A percentile compares a stretch with the other conserved stretches of the same genome.
These are phyloP conservation scores for Eidolon helvum DNA, from an alignment of 2,113 vertebrate species.

Conservation along the genomic window DNA sequence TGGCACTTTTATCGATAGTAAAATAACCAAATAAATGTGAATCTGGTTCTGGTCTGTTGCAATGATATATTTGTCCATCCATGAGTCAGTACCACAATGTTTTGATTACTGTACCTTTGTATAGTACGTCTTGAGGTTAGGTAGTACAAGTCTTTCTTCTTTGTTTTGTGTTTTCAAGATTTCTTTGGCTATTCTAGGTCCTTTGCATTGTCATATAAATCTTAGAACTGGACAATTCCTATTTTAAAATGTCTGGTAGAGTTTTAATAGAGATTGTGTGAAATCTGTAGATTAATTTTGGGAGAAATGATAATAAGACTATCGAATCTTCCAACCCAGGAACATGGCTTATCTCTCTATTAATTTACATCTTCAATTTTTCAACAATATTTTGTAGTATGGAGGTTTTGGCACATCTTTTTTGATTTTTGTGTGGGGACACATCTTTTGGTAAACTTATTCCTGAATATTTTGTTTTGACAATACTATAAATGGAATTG, in stretches of 20 bases:
- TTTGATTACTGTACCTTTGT: background rate
- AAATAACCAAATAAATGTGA: background rate
- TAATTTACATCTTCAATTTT: background rate
- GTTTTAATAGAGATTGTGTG: background rate
- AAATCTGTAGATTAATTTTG: background rate
- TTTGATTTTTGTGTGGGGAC: background rate
- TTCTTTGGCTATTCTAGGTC: background rate
- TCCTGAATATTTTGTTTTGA: background rate
- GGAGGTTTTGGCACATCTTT: background rate
- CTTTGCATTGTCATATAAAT: background rate
- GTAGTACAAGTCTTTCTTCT: background rate
- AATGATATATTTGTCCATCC: background rate
- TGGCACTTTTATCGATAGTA: background rate
- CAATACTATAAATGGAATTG: background rate
- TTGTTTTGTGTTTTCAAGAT: background rate
- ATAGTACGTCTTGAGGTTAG: background rate
- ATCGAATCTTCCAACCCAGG: background rate
- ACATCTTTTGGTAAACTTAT: background rate
- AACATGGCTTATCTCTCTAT: background rate
- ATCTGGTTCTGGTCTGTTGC: background rate
- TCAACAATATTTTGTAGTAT: background rate
- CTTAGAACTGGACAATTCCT: background rate
- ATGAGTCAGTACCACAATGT: background rate
- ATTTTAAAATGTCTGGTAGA: background rate
- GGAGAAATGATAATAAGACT: background rate